These are phyloP conservation scores for Rhimphoctona megacephalus DNA, from an alignment of 2,888 invertebrate species.

Conservation along the genomic window DNA sequence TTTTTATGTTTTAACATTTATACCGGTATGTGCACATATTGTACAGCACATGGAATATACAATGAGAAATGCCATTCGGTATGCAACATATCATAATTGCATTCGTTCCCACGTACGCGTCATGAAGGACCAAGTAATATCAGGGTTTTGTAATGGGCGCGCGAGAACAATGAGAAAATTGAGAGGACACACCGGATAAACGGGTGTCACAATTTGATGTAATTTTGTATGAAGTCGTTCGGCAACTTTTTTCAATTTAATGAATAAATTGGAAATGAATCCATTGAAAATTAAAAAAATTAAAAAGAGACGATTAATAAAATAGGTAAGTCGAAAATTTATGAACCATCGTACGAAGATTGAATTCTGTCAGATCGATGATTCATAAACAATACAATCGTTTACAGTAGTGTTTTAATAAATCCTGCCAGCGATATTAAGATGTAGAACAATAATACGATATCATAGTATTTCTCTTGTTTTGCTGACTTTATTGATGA, in stretches of 20 bases:
- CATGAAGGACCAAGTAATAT: conserved; percentile 63
- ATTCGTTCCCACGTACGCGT: conserved; percentile 75
- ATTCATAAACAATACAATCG: neutral
- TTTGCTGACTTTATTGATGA: conserved; percentile 22
- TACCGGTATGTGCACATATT: conserved; percentile 4
- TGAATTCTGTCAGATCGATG: neutral
- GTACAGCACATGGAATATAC: conserved; percentile 49
- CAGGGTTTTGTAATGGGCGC: conserved; percentile 66
- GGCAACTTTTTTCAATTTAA: neutral
- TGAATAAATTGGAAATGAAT: neutral
- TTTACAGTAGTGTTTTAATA: neutral
- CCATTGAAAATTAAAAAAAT: neutral
- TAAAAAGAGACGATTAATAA: neutral
- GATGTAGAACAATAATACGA: neutral
- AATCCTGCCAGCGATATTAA: neutral
- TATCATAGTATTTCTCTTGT: neutral
- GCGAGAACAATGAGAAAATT: conserved; percentile 44
- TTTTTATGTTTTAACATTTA: neutral
- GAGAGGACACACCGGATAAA: conserved; percentile 54
- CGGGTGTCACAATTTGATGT: conserved; percentile 58
- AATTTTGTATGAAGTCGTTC: conserved; percentile 20
- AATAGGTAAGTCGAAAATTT: neutral
- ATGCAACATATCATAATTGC: conserved; percentile 75
- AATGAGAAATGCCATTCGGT: conserved; percentile 68
- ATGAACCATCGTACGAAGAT: neutral